phyloP scores from a whole-genome alignment of 2,888 invertebrate genomes.

The Luperina nickerlii region DNA sequence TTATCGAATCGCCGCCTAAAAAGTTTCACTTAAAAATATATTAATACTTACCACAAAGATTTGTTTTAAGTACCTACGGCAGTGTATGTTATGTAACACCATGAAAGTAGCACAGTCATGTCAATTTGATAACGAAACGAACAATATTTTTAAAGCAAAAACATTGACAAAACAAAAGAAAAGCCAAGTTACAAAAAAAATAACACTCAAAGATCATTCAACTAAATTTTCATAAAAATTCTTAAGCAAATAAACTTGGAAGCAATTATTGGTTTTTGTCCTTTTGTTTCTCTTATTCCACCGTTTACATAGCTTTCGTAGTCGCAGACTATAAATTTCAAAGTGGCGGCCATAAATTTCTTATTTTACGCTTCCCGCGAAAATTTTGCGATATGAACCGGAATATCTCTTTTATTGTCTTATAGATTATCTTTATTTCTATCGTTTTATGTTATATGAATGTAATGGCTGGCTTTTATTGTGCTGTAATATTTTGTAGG shows the following conservation, averaged over 20 bases:
- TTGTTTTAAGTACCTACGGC: neutral
- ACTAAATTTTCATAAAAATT: constrained; percentile 64
- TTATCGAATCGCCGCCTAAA: too few relatives aligned
- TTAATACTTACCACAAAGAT: neutral
- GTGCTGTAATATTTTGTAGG: constrained; percentile 45
- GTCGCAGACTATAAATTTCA: constrained; percentile 70
- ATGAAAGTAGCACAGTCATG: neutral
- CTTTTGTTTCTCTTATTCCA: constrained; percentile 64
- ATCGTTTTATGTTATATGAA: constrained; percentile 47
- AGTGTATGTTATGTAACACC: neutral
- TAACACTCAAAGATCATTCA: constrained; percentile 30
- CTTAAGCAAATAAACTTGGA: constrained; percentile 57
- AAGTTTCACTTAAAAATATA: too few relatives aligned
- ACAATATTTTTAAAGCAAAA: neutral
- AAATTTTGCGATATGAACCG: constrained; percentile 71
- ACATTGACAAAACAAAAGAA: constrained; percentile 4
- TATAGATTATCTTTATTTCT: constrained; percentile 64
- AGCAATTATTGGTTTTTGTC: constrained; percentile 70
- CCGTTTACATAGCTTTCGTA: constrained; percentile 66
- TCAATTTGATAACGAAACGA: neutral
- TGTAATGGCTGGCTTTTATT: constrained; percentile 50
- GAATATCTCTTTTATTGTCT: constrained; percentile 63
- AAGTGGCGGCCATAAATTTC: constrained; percentile 68
- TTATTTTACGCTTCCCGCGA: constrained; percentile 70
- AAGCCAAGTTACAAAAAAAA: constrained; percentile 28